Percentiles rank a stretch among this genome's conserved stretches.
phyloP scores from a whole-genome alignment of 2,888 invertebrate genomes.

The Yponomeuta plumbellus region DNA sequence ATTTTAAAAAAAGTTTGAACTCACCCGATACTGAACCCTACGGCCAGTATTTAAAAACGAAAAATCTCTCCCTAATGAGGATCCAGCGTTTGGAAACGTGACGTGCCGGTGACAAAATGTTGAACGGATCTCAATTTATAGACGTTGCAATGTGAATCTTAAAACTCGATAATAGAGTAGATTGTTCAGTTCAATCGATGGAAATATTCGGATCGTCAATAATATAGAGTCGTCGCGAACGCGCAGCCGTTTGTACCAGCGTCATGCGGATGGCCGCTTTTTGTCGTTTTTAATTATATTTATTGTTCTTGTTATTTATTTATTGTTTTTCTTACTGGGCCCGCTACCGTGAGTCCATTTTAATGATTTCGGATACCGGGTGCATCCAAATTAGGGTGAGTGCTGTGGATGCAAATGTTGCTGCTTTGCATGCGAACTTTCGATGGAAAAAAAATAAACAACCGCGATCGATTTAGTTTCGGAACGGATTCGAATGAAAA shows the following conservation, averaged over 20 bases:
- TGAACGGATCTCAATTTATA: conserved; percentile 41
- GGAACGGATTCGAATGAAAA: conserved; percentile 50
- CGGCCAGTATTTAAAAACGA: conserved; percentile 46
- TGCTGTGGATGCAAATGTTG: conserved; percentile 59
- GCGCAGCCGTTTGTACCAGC: conserved; percentile 62
- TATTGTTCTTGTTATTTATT: conserved; percentile 73
- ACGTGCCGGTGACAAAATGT: conserved; percentile 66
- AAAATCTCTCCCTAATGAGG: conserved; percentile 60
- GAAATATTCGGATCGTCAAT: conserved; percentile 40
- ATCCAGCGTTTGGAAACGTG: conserved; percentile 48
- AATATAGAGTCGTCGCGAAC: conserved; percentile 64
- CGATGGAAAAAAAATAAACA: conserved; percentile 33
- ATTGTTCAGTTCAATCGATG: conserved; percentile 32
- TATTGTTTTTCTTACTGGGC: conserved; percentile 64
- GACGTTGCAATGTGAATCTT: conserved; percentile 37
- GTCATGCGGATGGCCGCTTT: conserved; percentile 68
- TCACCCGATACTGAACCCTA: conserved; percentile 46
- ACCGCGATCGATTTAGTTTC: conserved; percentile 34
- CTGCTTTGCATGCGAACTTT: conserved; percentile 54
- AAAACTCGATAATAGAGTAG: conserved; percentile 32
- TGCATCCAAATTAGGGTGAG: conserved; percentile 67
- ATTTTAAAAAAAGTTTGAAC: conserved; percentile 37
- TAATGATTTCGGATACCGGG: conserved; percentile 65
- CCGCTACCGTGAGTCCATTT: conserved; percentile 69
- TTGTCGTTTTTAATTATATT: conserved; percentile 74